Evolutionary conservation across 2,797 vertebrate species (phyloP), one percentile per base, ranked within the genome.

Genomic region (Hyperoplus immaculatus): DNA sequence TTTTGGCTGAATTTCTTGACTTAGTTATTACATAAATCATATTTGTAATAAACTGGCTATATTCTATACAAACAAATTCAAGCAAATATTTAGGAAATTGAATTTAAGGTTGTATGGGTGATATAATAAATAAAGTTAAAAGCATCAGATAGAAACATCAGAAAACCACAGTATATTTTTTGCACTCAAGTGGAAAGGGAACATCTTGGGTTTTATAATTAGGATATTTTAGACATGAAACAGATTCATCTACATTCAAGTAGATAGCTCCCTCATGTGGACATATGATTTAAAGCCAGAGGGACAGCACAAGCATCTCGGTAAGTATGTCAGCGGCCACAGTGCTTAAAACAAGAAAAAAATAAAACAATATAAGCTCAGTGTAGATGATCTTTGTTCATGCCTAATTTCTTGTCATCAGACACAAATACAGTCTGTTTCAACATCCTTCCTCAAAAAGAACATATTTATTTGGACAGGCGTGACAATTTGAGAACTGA

Each of bases 241-340:
- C 36, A 15, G 8, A 45, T 46, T 12, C 3, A 21, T n/a, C 56
- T 53, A 11, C 10, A 39, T n/a, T 16, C 6, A 46, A 43, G 81
- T 53, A 29, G 46, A 53, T 1, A 65, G 87, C 88, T 6, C 90
- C 89, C 87, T 78, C 89, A 6, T 74, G 89, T 93, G 91, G 91
- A 69, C 47, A 72, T 60, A 65, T 10, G 13, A 41, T 42, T 56
- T 53, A 72, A 45, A 82, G 3, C 0, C 21, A 10, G n/a, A 38
- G 0, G 4, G 6, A 36, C 3, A 18, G 15, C 54, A 8, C 10
- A 29, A 29, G 29, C 29, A 29, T 29, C 29, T 29, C 29, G 29
- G 29, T 29, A 29, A 29, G 29, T 29, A 29, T 9, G 21, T 43
- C 12, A 59, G 6, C 1, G 14, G 2, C 18, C 3, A 54, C 2